Evolutionary conservation across 2,888 invertebrate species (phyloP).

Genomic region (Pristionchus mayeri): DNA sequence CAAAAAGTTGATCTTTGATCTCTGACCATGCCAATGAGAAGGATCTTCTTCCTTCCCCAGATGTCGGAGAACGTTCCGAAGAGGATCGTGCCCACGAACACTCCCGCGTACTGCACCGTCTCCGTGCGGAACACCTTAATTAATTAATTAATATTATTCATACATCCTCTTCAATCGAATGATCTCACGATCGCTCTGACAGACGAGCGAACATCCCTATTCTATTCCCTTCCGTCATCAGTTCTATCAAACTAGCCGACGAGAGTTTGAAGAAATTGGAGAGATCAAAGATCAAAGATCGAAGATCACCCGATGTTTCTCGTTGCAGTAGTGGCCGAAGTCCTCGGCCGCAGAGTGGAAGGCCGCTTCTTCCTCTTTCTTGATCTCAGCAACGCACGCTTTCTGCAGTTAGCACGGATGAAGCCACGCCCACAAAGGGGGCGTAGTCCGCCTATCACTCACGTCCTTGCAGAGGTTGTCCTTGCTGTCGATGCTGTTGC

Average conservation of each 20-base stretch:
- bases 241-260: no score
- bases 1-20: no score
- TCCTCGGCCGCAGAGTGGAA: constrained; percentile 24
- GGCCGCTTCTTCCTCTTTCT: neutral
- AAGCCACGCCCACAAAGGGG: constrained; percentile 21
- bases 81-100: constrained; percentile 33
- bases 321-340: constrained; percentile 25
- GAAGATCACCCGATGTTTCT: neutral
- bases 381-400: neutral
- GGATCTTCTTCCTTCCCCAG: neutral
- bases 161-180: no score
- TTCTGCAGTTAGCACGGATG: neutral
- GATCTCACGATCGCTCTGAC: no score
- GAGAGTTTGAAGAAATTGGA: no score
- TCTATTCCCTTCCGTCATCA: no score
- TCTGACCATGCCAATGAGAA: neutral
- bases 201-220: no score
- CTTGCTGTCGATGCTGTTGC: neutral
- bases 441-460: neutral
- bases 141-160: no score
- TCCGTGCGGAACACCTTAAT: constrained; percentile 22
- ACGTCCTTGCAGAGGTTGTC: constrained; percentile 13
- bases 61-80: constrained; percentile 19
- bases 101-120: constrained; percentile 28
- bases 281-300: no score